Evolutionary conservation across 64 coral and sea anemone genomes (phyloP).

Genomic region (Montipora cactus): DNA sequence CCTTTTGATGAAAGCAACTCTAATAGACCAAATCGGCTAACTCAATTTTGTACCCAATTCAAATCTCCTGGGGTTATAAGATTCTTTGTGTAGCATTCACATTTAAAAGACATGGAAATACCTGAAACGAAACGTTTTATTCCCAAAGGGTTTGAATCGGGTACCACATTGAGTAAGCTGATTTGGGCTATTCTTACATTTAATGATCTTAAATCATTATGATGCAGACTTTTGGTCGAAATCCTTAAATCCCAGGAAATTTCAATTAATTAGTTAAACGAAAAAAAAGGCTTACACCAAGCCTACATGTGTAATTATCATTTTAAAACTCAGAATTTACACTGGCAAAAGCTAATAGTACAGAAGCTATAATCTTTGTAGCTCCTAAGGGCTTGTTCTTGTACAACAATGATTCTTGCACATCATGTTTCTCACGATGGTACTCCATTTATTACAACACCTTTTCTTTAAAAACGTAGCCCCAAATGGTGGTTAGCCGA

Average conservation of each 20-base stretch:
- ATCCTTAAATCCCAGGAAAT: neutral
- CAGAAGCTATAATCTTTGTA: neutral
- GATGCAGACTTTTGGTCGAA: no score
- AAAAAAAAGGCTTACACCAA: neutral
- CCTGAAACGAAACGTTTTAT: no score
- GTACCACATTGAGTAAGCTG: no score
- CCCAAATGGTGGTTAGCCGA: constrained; percentile 60
- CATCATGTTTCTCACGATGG: neutral
- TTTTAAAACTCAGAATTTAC: neutral
- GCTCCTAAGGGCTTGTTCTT: neutral
- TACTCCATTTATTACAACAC: neutral
- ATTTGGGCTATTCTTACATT: no score
- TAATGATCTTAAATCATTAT: no score
- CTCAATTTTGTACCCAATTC: no score
- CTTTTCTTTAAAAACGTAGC: neutral
- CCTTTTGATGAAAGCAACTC: no score
- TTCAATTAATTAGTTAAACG: neutral
- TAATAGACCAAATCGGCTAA: no score
- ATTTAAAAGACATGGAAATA: no score
- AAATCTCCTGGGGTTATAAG: no score
- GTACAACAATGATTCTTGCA: neutral
- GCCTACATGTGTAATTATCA: neutral
- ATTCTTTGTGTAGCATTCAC: no score
- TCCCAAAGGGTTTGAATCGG: no score
- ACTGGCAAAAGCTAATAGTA: neutral